These are phyloP conservation scores for Sarcophaga rosellei DNA, from an alignment of 2,888 invertebrate species.

Conservation along the genomic window DNA sequence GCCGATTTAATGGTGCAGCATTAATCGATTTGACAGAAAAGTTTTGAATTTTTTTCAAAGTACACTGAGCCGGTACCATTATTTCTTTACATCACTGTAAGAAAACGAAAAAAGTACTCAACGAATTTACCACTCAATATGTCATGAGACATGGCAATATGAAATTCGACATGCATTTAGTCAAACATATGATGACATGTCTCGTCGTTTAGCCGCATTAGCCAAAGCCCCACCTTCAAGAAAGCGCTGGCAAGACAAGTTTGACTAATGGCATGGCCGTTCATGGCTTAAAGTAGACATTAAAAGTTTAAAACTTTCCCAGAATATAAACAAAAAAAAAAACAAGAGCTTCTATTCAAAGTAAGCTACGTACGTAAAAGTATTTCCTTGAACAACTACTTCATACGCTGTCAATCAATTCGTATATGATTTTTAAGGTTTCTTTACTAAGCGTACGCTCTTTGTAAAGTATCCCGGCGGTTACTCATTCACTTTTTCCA, in stretches of 20 bases:
- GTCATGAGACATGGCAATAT: not conserved
- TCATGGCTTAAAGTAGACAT: slow-evolving; percentile 23
- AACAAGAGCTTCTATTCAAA: no score
- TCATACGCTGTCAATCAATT: slow-evolving; percentile 42
- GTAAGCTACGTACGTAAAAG: not conserved
- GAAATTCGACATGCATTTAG: slow-evolving; percentile 10
- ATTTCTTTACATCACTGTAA: not conserved
- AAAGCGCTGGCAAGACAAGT: not conserved
- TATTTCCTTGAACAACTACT: slow-evolving; percentile 35
- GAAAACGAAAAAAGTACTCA: not conserved
- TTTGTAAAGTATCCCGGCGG: not conserved
- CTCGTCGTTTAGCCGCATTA: not conserved
- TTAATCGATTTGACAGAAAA: no score
- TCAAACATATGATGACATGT: slow-evolving; percentile 8
- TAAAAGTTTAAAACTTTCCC: slow-evolving; percentile 54
- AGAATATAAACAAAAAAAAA: slow-evolving; percentile 5
- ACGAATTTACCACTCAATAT: not conserved
- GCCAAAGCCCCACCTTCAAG: slow-evolving; percentile 31
- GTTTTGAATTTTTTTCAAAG: no score
- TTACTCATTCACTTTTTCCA: not conserved
- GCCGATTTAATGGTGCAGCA: no score
- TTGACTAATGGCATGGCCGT: not conserved
- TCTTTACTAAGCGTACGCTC: not conserved
- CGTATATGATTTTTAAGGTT: slow-evolving; percentile 29
- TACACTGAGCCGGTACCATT: no score